Evolutionary conservation across 1,140 invertebrate species (phyloP).

Genomic region (Whitmania pigra): DNA sequence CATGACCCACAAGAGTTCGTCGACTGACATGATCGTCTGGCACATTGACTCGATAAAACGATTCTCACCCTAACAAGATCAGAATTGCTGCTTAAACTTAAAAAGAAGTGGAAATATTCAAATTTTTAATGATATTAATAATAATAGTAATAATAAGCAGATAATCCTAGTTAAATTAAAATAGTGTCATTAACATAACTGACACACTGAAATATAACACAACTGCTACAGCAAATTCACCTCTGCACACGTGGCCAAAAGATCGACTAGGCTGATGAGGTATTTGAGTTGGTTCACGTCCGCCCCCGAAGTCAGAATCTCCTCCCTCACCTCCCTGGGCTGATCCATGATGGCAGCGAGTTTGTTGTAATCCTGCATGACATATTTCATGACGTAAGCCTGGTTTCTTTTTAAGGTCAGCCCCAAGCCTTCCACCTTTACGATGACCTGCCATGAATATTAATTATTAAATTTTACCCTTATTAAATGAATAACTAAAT

Average conservation of each 20-base stretch:
- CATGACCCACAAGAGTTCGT: slow-evolving; percentile 35
- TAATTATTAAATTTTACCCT: background rate
- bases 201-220: background rate
- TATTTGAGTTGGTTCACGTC: slow-evolving; percentile 29
- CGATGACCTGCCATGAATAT: background rate
- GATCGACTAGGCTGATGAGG: slow-evolving; percentile 26
- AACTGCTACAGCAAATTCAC: slow-evolving; percentile 1
- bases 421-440: slow-evolving; percentile 38
- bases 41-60: slow-evolving; percentile 41
- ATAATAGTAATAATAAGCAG: no score
- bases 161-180: background rate
- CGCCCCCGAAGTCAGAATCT: slow-evolving; percentile 12
- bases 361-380: slow-evolving; percentile 37
- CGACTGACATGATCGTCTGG: slow-evolving; percentile 40
- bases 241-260: slow-evolving; percentile 27
- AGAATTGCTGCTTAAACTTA: no score
- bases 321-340: slow-evolving; percentile 22
- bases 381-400: slow-evolving; percentile 40
- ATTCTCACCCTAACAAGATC: slow-evolving; percentile 36
- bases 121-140: no score
- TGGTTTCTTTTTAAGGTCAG: slow-evolving; percentile 40
- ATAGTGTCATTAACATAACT: background rate
- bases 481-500: background rate
- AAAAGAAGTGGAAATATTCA: no score
- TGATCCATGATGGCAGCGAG: slow-evolving; percentile 31